A percentile compares a stretch with the other conserved stretches of the same genome.
These are phyloP conservation scores for Melieria omissa DNA, from an alignment of 2,888 invertebrate species.

Conservation along the genomic window DNA sequence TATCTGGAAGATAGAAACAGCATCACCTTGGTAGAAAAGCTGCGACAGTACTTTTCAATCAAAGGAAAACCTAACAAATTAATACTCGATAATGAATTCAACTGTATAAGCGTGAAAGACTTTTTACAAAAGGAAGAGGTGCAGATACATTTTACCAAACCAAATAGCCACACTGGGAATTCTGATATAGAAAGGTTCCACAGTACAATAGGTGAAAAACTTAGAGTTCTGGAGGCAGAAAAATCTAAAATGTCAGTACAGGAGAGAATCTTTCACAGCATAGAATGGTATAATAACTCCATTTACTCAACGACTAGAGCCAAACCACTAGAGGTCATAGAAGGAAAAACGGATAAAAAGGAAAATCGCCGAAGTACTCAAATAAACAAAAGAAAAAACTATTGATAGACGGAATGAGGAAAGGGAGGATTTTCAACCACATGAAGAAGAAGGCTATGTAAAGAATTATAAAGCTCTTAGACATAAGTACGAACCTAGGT, in stretches of 20 bases:
- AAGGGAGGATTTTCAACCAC: constrained; percentile 30
- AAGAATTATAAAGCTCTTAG: constrained; percentile 36
- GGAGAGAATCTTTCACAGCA: constrained; percentile 27
- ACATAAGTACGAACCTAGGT: constrained; percentile 42
- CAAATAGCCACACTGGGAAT: constrained; percentile 34
- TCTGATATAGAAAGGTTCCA: constrained; percentile 31
- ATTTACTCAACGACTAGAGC: constrained; percentile 28
- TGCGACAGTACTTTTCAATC: constrained; percentile 5
- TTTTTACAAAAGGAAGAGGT: constrained; percentile 19
- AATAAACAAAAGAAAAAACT: constrained; percentile 7
- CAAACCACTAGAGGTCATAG: constrained; percentile 23
- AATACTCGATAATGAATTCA: constrained; percentile 13
- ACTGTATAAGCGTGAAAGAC: constrained; percentile 20
- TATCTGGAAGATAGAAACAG: constrained; percentile 17
- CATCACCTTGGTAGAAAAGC: constrained; percentile 9
- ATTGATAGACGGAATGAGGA: constrained; percentile 18
- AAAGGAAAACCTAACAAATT: constrained; percentile 7
- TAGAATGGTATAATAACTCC: constrained; percentile 37
- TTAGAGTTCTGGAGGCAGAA: constrained; percentile 22
- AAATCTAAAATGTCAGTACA: constrained; percentile 20
- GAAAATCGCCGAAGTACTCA: background rate
- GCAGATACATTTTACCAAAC: constrained; percentile 28
- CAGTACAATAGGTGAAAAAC: constrained; percentile 29
- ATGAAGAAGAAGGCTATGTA: constrained; percentile 26
- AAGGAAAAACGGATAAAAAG: background rate